Evolutionary conservation across 2,113 vertebrate genomes (phyloP).

Genomic region (Alectura lathami): DNA sequence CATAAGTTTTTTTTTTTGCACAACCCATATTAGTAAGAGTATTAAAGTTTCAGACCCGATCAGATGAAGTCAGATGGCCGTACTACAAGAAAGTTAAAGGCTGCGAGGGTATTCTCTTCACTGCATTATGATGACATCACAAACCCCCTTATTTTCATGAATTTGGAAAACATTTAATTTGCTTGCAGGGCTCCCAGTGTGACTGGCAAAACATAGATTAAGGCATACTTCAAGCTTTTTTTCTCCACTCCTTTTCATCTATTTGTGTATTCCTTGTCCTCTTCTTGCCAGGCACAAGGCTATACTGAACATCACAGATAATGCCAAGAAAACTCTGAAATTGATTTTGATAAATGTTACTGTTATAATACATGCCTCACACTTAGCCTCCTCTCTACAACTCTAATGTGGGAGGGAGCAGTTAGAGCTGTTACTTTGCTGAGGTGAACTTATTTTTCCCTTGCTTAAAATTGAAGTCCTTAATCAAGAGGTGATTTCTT

Average conservation of each 20-base stretch:
- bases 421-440: neutral
- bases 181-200: neutral
- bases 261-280: conserved; percentile 15
- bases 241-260: neutral
- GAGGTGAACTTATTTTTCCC: neutral
- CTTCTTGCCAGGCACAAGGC: neutral
- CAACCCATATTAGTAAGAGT: neutral
- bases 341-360: conserved; percentile 43
- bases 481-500: neutral
- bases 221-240: conserved; percentile 7
- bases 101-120: neutral
- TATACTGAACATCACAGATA: conserved; percentile 25
- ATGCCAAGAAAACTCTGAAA: conserved; percentile 31
- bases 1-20: neutral
- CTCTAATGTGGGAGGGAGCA: conserved; percentile 15
- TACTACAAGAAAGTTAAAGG: neutral
- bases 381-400: neutral
- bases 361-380: neutral
- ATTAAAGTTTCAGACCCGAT: neutral
- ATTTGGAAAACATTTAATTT: conserved; percentile 31
- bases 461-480: conserved; percentile 20
- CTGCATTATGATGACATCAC: neutral
- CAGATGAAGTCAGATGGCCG: neutral
- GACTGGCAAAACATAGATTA: neutral
- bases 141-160: neutral